A percentile compares a stretch with the other conserved stretches of the same genome.
Conservation (phyloP, 2,888 invertebrate genomes). For the Fabriciana adippe region DNA sequence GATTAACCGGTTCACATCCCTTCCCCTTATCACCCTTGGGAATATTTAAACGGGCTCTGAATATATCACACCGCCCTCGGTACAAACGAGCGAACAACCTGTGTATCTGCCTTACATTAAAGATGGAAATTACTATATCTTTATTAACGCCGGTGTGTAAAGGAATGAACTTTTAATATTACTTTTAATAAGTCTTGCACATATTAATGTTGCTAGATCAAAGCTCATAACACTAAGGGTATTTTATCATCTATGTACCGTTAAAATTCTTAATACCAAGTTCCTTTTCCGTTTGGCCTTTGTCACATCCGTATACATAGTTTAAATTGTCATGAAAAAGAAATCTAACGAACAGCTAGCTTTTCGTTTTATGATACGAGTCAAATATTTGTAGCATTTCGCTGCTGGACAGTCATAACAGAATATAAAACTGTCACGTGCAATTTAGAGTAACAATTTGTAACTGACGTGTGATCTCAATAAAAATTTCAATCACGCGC, state of each 20-base stretch:
- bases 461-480: conserved; percentile 70
- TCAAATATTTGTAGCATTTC: conserved; percentile 15
- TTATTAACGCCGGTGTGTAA: conserved; percentile 57
- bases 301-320: not conserved
- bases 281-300: conserved; percentile 3
- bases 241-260: conserved; percentile 4
- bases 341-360: not conserved
- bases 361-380: not conserved
- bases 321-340: not conserved
- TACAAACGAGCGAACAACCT: conserved; percentile 58
- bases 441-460: conserved; percentile 76
- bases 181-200: not conserved
- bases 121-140: conserved; percentile 67
- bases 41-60: conserved; percentile 80
- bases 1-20: conserved; percentile 80
- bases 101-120: conserved; percentile 71
- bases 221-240: not conserved
- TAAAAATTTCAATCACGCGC: conserved; percentile 76
- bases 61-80: conserved; percentile 77
- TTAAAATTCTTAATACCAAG: not conserved
- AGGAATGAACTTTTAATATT: conserved; percentile 22
- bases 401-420: conserved; percentile 33
- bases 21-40: conserved; percentile 79
- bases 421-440: conserved; percentile 64
- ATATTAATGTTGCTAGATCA: conserved; percentile 15